Conservation (phyloP, 2,797 vertebrate species). For the Tauraco hartlaubi region DNA sequence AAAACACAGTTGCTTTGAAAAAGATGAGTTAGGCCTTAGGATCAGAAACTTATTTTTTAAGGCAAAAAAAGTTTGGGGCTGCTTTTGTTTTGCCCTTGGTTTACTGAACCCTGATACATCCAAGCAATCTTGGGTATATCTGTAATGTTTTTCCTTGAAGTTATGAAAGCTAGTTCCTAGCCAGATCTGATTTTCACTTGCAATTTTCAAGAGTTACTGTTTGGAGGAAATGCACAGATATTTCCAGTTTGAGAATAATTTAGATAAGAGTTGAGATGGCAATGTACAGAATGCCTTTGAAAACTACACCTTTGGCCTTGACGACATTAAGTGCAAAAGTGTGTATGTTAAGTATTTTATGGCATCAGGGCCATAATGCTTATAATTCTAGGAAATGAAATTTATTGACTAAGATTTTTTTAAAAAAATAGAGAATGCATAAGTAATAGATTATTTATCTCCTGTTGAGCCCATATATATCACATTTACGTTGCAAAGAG, state of each 20-base stretch:
- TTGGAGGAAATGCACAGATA: neutral
- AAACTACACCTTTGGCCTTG: neutral
- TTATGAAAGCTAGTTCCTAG: neutral
- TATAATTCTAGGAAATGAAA: neutral
- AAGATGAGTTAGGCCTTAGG: neutral
- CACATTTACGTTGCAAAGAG: slow-evolving; percentile 7
- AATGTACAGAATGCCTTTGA: neutral
- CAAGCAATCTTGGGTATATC: neutral
- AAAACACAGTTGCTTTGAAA: neutral
- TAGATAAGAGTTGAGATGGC: neutral
- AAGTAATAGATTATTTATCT: neutral
- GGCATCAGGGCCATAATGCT: neutral
- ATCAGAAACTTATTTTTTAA: neutral
- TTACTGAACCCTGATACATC: neutral
- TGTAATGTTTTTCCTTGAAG: neutral
- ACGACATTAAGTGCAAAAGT: neutral
- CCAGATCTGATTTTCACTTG: neutral
- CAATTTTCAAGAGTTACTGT: neutral
- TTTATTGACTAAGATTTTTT: neutral
- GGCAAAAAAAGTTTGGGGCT: neutral
- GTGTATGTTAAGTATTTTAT: neutral
- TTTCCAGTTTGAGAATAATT: neutral
- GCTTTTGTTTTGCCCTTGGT: neutral
- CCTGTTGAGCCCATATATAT: neutral
- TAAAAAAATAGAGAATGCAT: neutral